Conservation (phyloP, 2,888 invertebrate species). For the Ceramica pisi region DNA sequence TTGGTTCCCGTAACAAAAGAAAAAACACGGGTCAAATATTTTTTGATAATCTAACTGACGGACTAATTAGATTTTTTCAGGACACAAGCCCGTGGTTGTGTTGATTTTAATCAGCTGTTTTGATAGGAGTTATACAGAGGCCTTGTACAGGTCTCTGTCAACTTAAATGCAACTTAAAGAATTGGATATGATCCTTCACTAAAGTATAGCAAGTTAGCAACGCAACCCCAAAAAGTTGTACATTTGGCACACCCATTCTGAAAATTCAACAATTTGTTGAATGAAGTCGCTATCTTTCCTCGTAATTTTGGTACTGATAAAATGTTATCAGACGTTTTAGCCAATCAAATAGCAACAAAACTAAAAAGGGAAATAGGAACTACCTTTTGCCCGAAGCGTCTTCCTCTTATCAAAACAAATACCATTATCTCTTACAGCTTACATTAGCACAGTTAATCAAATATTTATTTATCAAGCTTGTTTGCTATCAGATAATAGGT, state of each 20-base stretch:
- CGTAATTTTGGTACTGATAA: neutral
- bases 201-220: too few relatives aligned
- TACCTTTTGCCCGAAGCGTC: neutral
- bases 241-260: constrained; percentile 6
- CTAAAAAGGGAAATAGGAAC: neutral
- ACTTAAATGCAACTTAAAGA: too few relatives aligned
- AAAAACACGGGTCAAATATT: too few relatives aligned
- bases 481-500: constrained; percentile 42
- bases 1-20: too few relatives aligned
- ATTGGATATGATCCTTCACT: too few relatives aligned
- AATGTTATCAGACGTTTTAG: constrained; percentile 6
- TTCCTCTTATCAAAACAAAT: constrained; percentile 47
- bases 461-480: constrained; percentile 49
- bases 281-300: constrained; percentile 25
- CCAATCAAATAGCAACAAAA: constrained; percentile 13
- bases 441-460: constrained; percentile 41
- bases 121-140: too few relatives aligned
- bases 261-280: constrained; percentile 14
- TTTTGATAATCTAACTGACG: too few relatives aligned
- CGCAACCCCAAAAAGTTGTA: neutral
- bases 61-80: too few relatives aligned
- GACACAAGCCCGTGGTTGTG: too few relatives aligned
- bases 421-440: constrained; percentile 24
- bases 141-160: too few relatives aligned
- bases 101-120: too few relatives aligned